Conservation (phyloP, 2,888 invertebrate genomes). For the Archips crataeganus region DNA sequence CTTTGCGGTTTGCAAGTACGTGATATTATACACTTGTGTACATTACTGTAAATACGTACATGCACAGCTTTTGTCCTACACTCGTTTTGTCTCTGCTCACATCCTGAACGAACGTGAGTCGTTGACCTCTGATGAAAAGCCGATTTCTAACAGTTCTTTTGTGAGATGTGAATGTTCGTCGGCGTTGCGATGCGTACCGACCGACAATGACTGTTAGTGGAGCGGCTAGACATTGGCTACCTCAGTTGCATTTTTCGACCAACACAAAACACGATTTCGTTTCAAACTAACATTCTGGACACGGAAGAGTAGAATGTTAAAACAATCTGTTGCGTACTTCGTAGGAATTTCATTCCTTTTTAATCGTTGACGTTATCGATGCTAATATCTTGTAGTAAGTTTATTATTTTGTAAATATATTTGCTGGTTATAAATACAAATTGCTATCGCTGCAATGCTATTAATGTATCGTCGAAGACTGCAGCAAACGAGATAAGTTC, state of each 20-base stretch:
- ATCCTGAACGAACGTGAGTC: conserved; percentile 79
- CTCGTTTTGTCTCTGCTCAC: conserved; percentile 78
- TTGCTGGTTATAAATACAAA: neutral
- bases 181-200: conserved; percentile 35
- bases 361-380: conserved; percentile 3
- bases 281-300: neutral
- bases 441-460: too few species aligned
- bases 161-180: conserved; percentile 64
- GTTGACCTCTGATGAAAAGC: conserved; percentile 75
- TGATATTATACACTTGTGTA: conserved; percentile 38
- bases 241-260: conserved; percentile 36
- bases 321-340: neutral
- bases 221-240: conserved; percentile 40
- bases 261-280: conserved; percentile 15
- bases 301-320: neutral
- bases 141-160: conserved; percentile 56
- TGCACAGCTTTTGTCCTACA: conserved; percentile 64
- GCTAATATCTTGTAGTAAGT: neutral
- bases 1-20: conserved; percentile 37
- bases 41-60: conserved; percentile 47
- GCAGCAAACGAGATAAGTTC: conserved; percentile 24
- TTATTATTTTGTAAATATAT: conserved; percentile 5
- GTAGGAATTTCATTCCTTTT: neutral
- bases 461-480: conserved; percentile 27
- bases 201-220: conserved; percentile 38